A percentile compares a stretch with the other conserved stretches of the same genome.
Evolutionary conservation across 2,113 vertebrate species (phyloP).

Genomic region (Indri indri): DNA sequence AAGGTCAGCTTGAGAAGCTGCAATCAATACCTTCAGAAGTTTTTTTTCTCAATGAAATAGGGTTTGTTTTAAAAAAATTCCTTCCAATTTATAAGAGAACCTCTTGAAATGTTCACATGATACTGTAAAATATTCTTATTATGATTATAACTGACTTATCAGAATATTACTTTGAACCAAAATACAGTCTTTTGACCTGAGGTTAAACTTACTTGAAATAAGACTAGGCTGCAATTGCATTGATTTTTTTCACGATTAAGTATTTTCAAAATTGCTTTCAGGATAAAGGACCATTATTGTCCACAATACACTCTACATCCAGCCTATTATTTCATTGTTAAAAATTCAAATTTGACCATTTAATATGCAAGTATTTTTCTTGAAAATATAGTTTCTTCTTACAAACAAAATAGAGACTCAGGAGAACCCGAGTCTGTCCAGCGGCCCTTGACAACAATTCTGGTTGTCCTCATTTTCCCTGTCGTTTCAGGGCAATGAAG

Average conservation of each 20-base stretch:
- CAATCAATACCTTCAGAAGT: background rate
- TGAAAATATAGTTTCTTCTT: background rate
- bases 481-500: slow-evolving; percentile 3
- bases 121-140: background rate
- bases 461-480: slow-evolving; percentile 45
- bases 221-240: background rate
- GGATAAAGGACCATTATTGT: background rate
- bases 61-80: background rate
- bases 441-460: slow-evolving; percentile 7
- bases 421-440: too few species aligned
- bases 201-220: slow-evolving; percentile 12
- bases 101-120: slow-evolving; percentile 21
- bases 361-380: slow-evolving; percentile 6
- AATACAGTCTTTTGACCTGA: slow-evolving; percentile 37
- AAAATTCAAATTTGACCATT: slow-evolving; percentile 53
- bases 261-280: slow-evolving; percentile 14
- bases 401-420: background rate
- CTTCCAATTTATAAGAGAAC: background rate
- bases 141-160: slow-evolving; percentile 55
- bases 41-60: background rate
- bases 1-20: background rate
- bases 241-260: background rate
- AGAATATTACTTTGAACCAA: background rate
- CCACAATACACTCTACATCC: background rate
- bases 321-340: background rate